Evolutionary conservation across 2,888 invertebrate genomes (phyloP), one percentile per base, ranked within the genome.

Genomic region (Furcula furcula): DNA sequence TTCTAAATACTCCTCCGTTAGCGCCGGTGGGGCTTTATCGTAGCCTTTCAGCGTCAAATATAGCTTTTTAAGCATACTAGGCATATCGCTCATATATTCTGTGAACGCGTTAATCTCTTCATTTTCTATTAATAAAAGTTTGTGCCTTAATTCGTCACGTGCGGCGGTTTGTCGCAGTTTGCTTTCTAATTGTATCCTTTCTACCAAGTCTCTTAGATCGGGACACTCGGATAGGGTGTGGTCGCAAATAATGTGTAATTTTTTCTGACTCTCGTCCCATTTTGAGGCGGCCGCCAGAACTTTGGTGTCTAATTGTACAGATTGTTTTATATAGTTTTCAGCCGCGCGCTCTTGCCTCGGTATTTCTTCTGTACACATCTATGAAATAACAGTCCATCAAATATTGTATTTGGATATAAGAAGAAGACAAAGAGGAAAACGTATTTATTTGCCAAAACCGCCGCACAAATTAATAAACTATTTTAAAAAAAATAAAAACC

Each of bases 1-100:
- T 4, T 91, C 90, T 14, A 91, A 69, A 46, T 93, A 93, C 41
- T 92, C 90, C 0, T 76, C 65, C 0, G 87, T 89, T 52, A 93
- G 70, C 0, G 86, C 76, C 0, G 91, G 90, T 0, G 93, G 91
- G 1, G 89, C 83, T 31, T 89, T 88, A 12, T 91, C 91, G 36
- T 91, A 90, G 0, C 91, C 92, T 59, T 90, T 86, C 3, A 93
- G 75, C 0, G 91, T 89, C 7, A 90, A 65, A 54, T 91, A 92
- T 25, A 92, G 85, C 31, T 90, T 90, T 38, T 91, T 91, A 3
- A 93, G 66, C 53, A 91, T 83, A 1, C 60, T 67, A 0, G 91
- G 89, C 84, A 91, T 85, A 9, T 83, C 84, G 35, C 78, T 84
- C 46, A 86, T 79, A 39, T 90, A 90, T 9, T 85, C 83, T 0